Base-by-base conservation (phyloP, 2,888 invertebrate genomes). In the Drosophila anomalata region DNA sequence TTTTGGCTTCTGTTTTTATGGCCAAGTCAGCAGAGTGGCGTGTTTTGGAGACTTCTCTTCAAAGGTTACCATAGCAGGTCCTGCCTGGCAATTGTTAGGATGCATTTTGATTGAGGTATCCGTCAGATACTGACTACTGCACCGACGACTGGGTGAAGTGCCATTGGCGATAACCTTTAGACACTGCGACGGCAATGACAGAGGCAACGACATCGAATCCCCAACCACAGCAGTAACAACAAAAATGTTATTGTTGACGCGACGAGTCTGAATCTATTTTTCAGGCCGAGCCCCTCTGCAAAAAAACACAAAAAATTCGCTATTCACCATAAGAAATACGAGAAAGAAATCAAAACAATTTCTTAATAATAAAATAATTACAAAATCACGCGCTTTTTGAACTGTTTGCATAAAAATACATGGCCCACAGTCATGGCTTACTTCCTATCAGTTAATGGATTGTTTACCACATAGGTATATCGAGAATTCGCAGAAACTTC, bases 371-470 rank as follows among this genome's bases (percentile, higher is more conserved):
- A 29, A 47, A 4, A 6, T 52, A 29, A 24, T 42, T 11, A 17
- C 24, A 12, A 20, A 11, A 53, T 17, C 65, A 65, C 65, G 67
- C 65, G 53, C 52, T 67, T 39, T 24, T 46, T 1, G 67, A 53
- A 53, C 53, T 53, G 53, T 11, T 36, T 24, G 11, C 17, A 17
- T 8, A 11, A 3, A 24, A 24, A 48, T 39, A 24, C 8, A 12
- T 50, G 12, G 20, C 20, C 31, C n/a, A 33, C n/a, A 36, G 36
- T 14, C n/a, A 36, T 36, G 36, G 36, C 36, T 36, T n/a, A 36
- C 36, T 36, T 31, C 41, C 22, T 85, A 86, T 88, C 88, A 72
- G 74, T 50, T 86, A 88, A 85, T 85, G 66, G 75, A 86, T 83
- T 85, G 84, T 85, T 85, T 88, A 88, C 88, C 51, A 33, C 69